Base-by-base conservation (phyloP, 1,140 invertebrate genomes). In the Pararge aegeria region DNA sequence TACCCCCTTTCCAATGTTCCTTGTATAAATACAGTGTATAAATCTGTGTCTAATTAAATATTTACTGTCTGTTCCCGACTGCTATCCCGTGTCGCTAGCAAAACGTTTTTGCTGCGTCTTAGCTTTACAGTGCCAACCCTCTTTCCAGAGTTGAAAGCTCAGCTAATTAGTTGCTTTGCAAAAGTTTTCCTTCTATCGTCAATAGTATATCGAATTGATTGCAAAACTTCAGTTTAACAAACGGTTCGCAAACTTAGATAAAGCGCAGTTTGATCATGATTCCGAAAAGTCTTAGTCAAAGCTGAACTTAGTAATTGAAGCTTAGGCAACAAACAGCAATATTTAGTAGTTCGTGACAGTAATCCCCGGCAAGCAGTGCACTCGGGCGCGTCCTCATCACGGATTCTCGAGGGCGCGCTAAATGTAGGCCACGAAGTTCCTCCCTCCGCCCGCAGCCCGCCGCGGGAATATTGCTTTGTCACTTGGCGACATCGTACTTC, bases 391-490 rank as follows among this genome's bases (percentile, higher is more conserved):
- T 59, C 70, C 76, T 86, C 83, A 83, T 86, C 81, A 79, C 70
- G 68, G 81, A 87, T 84, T 86, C 83, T 76, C 81, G 70, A 76
- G 77, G 83, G 83, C 70, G 61, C 80, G 75, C 77, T 81, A 78
- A 89, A 86, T 86, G 80, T 83, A 83, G 83, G 83, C 78, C 82
- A 83, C 72, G 75, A 84, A 87, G 80, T 83, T 82, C 73, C 71
- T 61, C 62, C 74, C 68, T 68, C 70, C 62, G 64, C 73, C 73
- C 65, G 68, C 73, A 71, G 73, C 70, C 59, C 63, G 68, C 71
- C 71, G 73, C 70, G 70, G 73, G 82, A 86, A 87, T 89, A 89
- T 89, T 87, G 84, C 86, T 83, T 87, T 89, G 86, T 89, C 86
- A 87, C 81, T 84, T 78, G 81, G 76, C 80, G 83, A 86, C 83